phyloP scores from a whole-genome alignment of 2,888 invertebrate genomes.

The Limnephilus lunatus region DNA sequence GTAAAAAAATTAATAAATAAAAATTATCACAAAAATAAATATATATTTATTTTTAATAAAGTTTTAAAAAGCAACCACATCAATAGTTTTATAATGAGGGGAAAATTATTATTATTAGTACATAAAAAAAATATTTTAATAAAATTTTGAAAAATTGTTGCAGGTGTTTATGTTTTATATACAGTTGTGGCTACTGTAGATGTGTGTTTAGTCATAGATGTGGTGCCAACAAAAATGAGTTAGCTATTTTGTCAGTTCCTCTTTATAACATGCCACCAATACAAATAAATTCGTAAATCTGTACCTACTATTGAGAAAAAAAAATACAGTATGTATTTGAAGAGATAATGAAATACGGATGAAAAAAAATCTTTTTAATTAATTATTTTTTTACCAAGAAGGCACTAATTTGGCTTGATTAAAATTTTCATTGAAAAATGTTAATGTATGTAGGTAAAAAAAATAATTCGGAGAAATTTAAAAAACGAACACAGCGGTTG shows the following conservation, averaged over 20 bases:
- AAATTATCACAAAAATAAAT: constrained; percentile 24
- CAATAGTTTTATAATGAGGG: neutral
- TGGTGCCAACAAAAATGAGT: neutral
- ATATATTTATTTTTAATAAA: constrained; percentile 27
- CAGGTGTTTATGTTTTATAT: neutral
- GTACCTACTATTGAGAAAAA: neutral
- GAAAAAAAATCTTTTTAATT: neutral
- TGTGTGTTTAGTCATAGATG: too few relatives aligned
- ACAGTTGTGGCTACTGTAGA: neutral
- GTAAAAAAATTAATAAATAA: neutral
- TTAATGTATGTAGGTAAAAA: neutral
- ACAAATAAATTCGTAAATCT: neutral
- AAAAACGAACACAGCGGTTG: neutral
- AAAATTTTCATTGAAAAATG: neutral
- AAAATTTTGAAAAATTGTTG: neutral
- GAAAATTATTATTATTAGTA: neutral
- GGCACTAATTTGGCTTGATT: constrained; percentile 5
- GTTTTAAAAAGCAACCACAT: neutral
- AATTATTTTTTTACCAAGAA: neutral
- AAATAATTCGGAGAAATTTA: neutral
- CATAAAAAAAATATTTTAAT: neutral
- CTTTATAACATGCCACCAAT: neutral
- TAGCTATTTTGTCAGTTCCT: neutral
- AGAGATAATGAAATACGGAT: neutral
- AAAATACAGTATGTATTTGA: neutral